Evolutionary conservation across 1,140 invertebrate species (phyloP), one percentile per base, ranked within the genome.

Genomic region (Drusus annulatus): DNA sequence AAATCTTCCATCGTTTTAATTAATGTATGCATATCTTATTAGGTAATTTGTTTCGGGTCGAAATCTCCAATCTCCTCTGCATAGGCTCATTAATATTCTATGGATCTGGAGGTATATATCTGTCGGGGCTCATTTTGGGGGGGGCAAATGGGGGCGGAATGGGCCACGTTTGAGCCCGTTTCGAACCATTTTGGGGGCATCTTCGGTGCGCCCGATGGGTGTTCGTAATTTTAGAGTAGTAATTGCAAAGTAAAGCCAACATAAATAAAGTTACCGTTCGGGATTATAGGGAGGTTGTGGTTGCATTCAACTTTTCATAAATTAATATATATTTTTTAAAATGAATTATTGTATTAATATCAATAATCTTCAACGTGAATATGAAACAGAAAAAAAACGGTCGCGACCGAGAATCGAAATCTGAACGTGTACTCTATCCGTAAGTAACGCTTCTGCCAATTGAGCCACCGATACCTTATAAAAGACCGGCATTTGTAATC

Each of bases 211-310:
- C 45, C 52, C 71, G 50, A 54, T 56, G 71, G 71, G 71, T 74
- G 71, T 51, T 74, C 52, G 71, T 74, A 74, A 74, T 74, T 74
- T 74, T 74, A 21, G 23, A 74, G 71, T 74, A 74, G 71, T 74
- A 74, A 74, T 74, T 74, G 71, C 71, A 63, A 75, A 80, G 69
- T 65, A 78, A 78, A 78, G 21, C 65, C 58, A 69, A 58, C 76
- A 78, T 78, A 78, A 69, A 69, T 69, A 78, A 65, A 69, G 45
- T 58, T 51, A 69, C 62, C 25, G 52, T 65, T 69, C 65, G 65
- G n/a, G 10, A 10, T 19, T 19, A 78, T 31, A 78, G 63, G 28
- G 58, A 31, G 62, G 51, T 78, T 36, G 65, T 10, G n/a, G 28
- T 25, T 23, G 7, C 60, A 63, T 5, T 16, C 1, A 28, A n/a